Conservation (phyloP, 2,797 vertebrate genomes). For the Eupleurogrammus muticus region DNA sequence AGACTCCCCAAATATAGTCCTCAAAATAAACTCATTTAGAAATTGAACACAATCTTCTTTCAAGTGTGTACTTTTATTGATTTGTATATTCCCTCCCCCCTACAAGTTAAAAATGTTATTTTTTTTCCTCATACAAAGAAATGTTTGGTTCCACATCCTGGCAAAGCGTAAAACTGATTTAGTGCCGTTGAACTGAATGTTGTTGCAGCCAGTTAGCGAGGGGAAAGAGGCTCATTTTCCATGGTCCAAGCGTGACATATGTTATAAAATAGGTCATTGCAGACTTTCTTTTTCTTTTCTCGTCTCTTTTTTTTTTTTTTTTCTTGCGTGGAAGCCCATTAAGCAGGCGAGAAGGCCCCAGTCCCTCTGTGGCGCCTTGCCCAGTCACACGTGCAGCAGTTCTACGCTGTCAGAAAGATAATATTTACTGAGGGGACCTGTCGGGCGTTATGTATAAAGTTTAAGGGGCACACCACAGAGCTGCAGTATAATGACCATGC, state of each 20-base stretch:
- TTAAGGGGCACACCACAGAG: slow-evolving; percentile 39
- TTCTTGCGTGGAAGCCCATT: slow-evolving; percentile 64
- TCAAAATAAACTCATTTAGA: slow-evolving; percentile 52
- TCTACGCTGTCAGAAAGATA: slow-evolving; percentile 67
- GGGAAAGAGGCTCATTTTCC: slow-evolving; percentile 75
- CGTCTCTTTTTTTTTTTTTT: no score
- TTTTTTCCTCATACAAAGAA: slow-evolving; percentile 18
- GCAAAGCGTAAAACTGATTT: slow-evolving; percentile 72
- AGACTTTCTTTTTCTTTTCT: slow-evolving; percentile 54
- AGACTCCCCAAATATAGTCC: slow-evolving; percentile 40
- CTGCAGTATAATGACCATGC: slow-evolving; percentile 27
- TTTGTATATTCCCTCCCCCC: slow-evolving; percentile 28
- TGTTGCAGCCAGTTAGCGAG: slow-evolving; percentile 68
- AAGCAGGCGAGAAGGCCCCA: slow-evolving; percentile 35
- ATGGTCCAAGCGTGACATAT: slow-evolving; percentile 63
- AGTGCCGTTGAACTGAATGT: slow-evolving; percentile 61
- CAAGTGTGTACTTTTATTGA: slow-evolving; percentile 46
- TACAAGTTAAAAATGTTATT: slow-evolving; percentile 38
- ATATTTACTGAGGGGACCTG: slow-evolving; percentile 73
- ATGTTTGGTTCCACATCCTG: slow-evolving; percentile 46
- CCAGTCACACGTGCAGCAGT: slow-evolving; percentile 44
- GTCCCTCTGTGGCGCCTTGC: slow-evolving; percentile 46
- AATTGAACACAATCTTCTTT: slow-evolving; percentile 41
- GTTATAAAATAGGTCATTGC: slow-evolving; percentile 75
- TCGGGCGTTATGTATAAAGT: slow-evolving; percentile 44